These are phyloP conservation scores for Trypoxylon attenuatum DNA, from an alignment of 2,888 invertebrate genomes.

Conservation along the genomic window DNA sequence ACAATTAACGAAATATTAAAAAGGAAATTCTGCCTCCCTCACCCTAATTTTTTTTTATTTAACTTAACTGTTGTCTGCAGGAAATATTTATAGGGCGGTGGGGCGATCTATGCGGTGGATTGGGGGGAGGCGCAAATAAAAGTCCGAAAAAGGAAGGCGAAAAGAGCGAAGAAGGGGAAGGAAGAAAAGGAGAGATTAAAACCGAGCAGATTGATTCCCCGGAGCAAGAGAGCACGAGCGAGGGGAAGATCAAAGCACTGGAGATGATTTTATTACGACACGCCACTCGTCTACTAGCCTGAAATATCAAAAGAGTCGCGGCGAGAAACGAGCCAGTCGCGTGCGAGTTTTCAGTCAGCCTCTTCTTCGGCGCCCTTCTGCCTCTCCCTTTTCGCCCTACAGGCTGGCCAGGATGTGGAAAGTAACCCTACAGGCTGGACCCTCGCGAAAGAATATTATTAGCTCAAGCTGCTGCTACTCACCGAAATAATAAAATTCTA, in stretches of 20 bases:
- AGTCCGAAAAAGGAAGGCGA: too few relatives aligned
- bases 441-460: constrained; percentile 71
- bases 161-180: too few relatives aligned
- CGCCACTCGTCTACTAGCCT: constrained; percentile 71
- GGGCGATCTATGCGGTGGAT: too few relatives aligned
- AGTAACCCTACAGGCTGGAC: too few relatives aligned
- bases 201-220: too few relatives aligned
- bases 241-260: constrained; percentile 72
- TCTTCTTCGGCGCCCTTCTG: constrained; percentile 59
- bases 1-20: too few relatives aligned
- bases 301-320: constrained; percentile 73
- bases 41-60: too few relatives aligned
- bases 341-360: constrained; percentile 57
- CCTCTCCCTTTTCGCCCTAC: constrained; percentile 58
- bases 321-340: constrained; percentile 31
- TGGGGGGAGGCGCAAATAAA: too few relatives aligned
- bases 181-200: too few relatives aligned
- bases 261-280: constrained; percentile 74
- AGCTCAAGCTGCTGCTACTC: constrained; percentile 69
- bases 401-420: constrained; percentile 19
- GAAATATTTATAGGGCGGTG: too few relatives aligned
- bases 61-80: too few relatives aligned
- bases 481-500: constrained; percentile 67
- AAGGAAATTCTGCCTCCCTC: too few relatives aligned
- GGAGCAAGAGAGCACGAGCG: constrained; percentile 45